Base-by-base conservation (phyloP, 2,888 invertebrate genomes). In the Erannis defoliaria region DNA sequence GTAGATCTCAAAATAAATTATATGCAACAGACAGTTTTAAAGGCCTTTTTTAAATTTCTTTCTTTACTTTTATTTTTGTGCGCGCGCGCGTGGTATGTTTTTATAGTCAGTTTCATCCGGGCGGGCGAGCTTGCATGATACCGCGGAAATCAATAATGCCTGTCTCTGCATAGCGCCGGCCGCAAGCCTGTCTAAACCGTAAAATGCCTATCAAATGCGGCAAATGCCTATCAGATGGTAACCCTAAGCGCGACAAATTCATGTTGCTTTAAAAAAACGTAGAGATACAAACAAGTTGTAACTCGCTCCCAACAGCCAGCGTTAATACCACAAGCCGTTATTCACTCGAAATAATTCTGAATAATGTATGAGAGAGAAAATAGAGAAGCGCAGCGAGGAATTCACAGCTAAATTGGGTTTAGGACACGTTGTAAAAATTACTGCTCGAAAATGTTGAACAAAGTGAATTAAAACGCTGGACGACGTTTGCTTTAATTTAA, bases 281-380 rank as follows among this genome's bases (percentile, higher is more conserved):
- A 54, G 5, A 54, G 8, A 42, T 19, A 18, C 50, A 61, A 50
- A 48, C 42, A 35, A 37, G 45, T 38, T 38, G 45, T 51, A 53
- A 56, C 18, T 40, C 12, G 31, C 40, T 40, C 12, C 40, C 40
- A 48, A 14, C 33, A 43, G 40, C 19, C 50, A 43, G 10, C 45
- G 46, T 42, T 49, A 48, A 48, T 35, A 23, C 61, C 55, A 38
- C 78, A 76, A 77, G 72, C 71, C 73, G 75, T 77, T 75, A 80
- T 78, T 82, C 79, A 75, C 75, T 76, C 71, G 73, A 71, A 79
- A 77, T 77, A 74, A 79, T 80, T 73, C 75, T 86, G 85, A 85
- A 88, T 88, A 84, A 85, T 86, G 78, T 83, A 86, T 85, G 82
- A 82, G 79, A 68, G 72, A 77, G 71, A 75, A 76, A 78, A 75